Evolutionary conservation across 2,888 invertebrate genomes (phyloP).

Genomic region (Drosophila pegasa): DNA sequence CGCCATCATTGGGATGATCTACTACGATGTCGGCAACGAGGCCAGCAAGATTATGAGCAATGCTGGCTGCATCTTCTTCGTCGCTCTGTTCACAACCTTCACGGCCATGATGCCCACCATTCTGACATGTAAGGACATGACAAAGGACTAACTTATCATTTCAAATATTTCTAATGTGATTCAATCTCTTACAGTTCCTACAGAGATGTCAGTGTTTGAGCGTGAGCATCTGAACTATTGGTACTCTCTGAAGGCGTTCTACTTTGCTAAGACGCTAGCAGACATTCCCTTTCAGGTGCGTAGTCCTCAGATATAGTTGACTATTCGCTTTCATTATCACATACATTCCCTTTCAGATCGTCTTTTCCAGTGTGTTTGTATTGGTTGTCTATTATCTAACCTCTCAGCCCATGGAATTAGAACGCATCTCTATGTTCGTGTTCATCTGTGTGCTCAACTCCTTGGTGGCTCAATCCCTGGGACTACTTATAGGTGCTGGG

Average conservation of each 20-base stretch:
- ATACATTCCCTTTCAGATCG: conserved; percentile 87
- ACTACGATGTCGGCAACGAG: conserved; percentile 96
- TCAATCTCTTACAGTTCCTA: conserved; percentile 90
- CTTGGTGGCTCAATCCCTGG: conserved; percentile 96
- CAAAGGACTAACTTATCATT: not conserved
- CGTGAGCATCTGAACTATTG: conserved; percentile 98
- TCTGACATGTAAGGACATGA: conserved; percentile 94
- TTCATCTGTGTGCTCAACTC: conserved; percentile 90
- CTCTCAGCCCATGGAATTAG: conserved; percentile 95
- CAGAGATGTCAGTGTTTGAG: conserved; percentile 97
- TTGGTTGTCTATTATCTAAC: conserved; percentile 98
- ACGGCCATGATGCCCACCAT: conserved; percentile 99
- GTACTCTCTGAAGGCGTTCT: conserved; percentile 98
- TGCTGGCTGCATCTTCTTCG: conserved; percentile 97
- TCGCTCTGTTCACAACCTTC: conserved; percentile 98
- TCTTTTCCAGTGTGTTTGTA: conserved; percentile 94
- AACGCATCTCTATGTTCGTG: conserved; percentile 87
- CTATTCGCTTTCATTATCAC: not conserved
- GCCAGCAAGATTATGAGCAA: conserved; percentile 98
- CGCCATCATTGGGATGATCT: conserved; percentile 95
- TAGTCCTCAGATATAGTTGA: not conserved
- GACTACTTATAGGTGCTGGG: conserved; percentile 96
- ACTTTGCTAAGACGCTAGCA: conserved; percentile 97
- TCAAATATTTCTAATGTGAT: not conserved
- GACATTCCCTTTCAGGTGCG: conserved; percentile 97